Evolutionary conservation across 2,113 vertebrate genomes (phyloP).

Genomic region (Meleagris gallopavo): DNA sequence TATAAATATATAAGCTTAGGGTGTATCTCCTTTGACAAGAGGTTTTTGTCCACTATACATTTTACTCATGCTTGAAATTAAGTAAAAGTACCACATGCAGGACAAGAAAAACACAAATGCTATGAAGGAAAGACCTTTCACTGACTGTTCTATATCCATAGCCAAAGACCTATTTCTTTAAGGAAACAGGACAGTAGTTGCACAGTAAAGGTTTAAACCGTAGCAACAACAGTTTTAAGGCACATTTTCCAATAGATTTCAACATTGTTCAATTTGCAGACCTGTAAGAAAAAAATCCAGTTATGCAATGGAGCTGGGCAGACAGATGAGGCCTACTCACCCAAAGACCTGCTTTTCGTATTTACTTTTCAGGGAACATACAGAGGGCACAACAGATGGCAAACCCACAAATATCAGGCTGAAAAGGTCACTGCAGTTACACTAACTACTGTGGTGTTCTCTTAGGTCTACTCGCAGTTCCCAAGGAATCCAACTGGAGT

Average conservation of each 20-base stretch:
- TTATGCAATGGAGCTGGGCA: not conserved
- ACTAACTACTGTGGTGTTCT: not conserved
- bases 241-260: not conserved
- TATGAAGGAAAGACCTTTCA: not conserved
- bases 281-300: not conserved
- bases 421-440: not conserved
- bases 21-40: not conserved
- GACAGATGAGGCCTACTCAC: not conserved
- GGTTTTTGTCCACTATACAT: not conserved
- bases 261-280: not conserved
- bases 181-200: not conserved
- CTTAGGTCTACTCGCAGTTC: not conserved
- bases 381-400: not conserved
- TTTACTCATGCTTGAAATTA: not conserved
- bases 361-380: not conserved
- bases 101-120: not conserved
- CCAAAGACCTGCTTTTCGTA: not conserved
- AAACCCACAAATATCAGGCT: not conserved
- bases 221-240: not conserved
- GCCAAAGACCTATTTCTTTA: not conserved
- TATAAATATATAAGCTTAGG: fast-evolving
- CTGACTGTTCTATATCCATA: not conserved
- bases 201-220: not conserved
- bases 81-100: not conserved
- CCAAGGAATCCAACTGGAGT: not conserved